Percentiles rank a stretch among this genome's conserved stretches.
Evolutionary conservation across 2,797 vertebrate genomes (phyloP).

Genomic region (Sebastes vulpes): DNA sequence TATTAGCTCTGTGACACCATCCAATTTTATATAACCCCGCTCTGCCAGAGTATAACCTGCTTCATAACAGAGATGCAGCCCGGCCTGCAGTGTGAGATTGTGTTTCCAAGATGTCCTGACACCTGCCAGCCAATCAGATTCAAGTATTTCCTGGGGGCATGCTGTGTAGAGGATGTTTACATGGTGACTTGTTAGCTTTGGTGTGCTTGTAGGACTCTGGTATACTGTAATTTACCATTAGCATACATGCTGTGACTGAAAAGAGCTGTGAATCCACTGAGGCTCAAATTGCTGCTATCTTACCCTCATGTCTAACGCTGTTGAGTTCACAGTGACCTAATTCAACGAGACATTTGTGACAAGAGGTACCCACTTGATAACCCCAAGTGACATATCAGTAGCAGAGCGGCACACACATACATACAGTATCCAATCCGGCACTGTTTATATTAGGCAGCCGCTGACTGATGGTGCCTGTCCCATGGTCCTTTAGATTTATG

Average conservation of each 20-base stretch:
- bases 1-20: constrained; percentile 2
- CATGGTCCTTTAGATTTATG: constrained; percentile 18
- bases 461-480: constrained; percentile 46
- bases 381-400: constrained; percentile 56
- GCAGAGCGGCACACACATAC: not conserved
- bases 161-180: not conserved
- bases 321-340: constrained; percentile 32
- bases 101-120: not conserved
- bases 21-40: not conserved
- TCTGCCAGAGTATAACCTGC: not conserved
- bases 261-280: not conserved
- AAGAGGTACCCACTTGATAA: constrained; percentile 32
- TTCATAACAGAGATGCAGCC: not conserved
- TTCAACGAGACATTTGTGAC: constrained; percentile 42
- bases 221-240: not conserved
- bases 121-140: not conserved
- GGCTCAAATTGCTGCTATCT: constrained; percentile 1
- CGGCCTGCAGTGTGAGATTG: not conserved
- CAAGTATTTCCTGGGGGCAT: not conserved
- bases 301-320: not conserved
- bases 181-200: not conserved
- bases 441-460: constrained; percentile 14
- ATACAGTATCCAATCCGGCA: constrained; percentile 19
- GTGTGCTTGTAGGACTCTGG: not conserved
- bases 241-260: not conserved